Percentiles rank a stretch among this genome's conserved stretches.
Conservation (phyloP, 2,797 vertebrate genomes). For the Typhlichthys eigenmanni region DNA sequence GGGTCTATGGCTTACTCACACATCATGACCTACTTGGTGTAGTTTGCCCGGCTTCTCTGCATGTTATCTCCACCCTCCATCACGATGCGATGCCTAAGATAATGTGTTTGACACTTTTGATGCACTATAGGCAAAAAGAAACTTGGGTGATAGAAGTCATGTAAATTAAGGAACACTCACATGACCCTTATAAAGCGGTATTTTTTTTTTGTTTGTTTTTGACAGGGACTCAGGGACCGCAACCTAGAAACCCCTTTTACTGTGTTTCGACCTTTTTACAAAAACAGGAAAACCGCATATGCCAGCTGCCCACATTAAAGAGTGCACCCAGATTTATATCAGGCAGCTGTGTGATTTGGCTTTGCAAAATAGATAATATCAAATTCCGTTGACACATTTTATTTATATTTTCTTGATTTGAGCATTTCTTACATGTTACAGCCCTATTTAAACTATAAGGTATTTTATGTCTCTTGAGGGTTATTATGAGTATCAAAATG, state of each 20-base stretch:
- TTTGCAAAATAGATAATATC: constrained; percentile 52
- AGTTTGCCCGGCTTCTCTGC: constrained; percentile 66
- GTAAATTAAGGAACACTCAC: constrained; percentile 49
- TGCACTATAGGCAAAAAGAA: constrained; percentile 41
- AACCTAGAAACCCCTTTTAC: constrained; percentile 82
- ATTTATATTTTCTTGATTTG: constrained; percentile 52
- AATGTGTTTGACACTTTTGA: constrained; percentile 62
- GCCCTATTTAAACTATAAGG: constrained; percentile 8
- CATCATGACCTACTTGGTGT: constrained; percentile 80
- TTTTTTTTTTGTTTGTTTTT: constrained; percentile 24
- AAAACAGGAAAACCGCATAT: constrained; percentile 83
- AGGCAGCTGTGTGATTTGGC: constrained; percentile 58
- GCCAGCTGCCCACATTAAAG: constrained; percentile 70
- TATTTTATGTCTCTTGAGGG: constrained; percentile 30
- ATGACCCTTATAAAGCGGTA: constrained; percentile 51
- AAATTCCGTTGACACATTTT: constrained; percentile 53
- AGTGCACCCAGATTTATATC: constrained; percentile 67
- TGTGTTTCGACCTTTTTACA: constrained; percentile 56
- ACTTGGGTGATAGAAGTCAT: constrained; percentile 43
- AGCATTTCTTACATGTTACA: constrained; percentile 42
- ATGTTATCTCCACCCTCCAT: constrained; percentile 63
- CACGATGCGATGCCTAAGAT: constrained; percentile 48
- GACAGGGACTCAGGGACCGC: constrained; percentile 62
- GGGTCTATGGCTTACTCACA: constrained; percentile 54
- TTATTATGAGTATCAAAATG: constrained; percentile 30